Base-by-base conservation (phyloP, 2,797 vertebrate genomes). In the Enteromius trimaculatus region DNA sequence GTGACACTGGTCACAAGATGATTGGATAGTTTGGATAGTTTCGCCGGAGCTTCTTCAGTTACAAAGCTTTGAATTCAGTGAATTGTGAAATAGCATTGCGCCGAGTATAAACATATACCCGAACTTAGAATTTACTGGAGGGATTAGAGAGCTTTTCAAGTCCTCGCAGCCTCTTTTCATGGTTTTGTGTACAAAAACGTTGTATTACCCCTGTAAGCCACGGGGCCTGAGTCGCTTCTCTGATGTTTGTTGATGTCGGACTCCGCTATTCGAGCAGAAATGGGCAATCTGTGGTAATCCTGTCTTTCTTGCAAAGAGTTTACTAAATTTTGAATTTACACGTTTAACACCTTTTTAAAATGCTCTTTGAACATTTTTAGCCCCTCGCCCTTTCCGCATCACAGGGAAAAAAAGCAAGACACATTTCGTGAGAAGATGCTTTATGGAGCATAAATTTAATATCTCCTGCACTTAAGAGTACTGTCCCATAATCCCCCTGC, bases 281-380 rank as follows among this genome's bases (percentile, higher is more conserved):
- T 80, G 70, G 83, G 53, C 84, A 85, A 89, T 89, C 77, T 83
- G 79, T 75, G 82, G 76, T 88, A 88, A 89, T 89, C 88, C 65
- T 68, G 66, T 76, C 79, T 84, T 90, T 89, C 87, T 87, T 86
- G 78, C 84, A 81, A 81, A 83, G 81, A 87, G 82, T 80, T 86
- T 80, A 84, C 84, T 82, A 86, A 34, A 84, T 87, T 86, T 82
- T 80, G 84, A 88, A 90, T 87, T 83, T 89, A 90, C 87, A 92
- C 88, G 84, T 87, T 88, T 87, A 88, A 89, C 87, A 88, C 89
- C 82, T 89, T 87, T 42, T 87, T 84, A 86, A 89, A 88, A 85
- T 76, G 88, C 82, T 84, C 85, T 87, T 82, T 87, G 87, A 88
- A 84, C 85, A 89, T 87, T 87, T 88, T 86, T 82, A 91, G 86